These are phyloP conservation scores for Phalloptychus januarius DNA, from an alignment of 2,797 vertebrate genomes.

Conservation along the genomic window DNA sequence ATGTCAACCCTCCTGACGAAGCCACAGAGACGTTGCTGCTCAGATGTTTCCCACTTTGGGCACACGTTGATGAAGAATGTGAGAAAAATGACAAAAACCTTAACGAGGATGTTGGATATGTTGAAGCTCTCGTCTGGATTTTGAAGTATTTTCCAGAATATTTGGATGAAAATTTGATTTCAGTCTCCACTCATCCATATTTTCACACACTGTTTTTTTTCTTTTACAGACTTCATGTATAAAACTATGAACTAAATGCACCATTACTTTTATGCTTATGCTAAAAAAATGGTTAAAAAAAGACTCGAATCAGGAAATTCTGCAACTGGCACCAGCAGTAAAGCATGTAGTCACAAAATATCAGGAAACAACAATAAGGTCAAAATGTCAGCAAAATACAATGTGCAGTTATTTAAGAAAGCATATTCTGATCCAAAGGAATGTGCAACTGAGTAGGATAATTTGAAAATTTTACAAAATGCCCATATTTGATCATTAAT, in stretches of 20 bases:
- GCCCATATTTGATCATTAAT: too few relatives aligned
- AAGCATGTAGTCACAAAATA: neutral
- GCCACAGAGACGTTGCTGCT: conserved; percentile 24
- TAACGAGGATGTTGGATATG: neutral
- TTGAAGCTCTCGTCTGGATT: neutral
- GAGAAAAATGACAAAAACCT: neutral
- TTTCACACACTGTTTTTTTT: too few relatives aligned
- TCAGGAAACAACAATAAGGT: neutral
- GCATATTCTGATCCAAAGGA: too few relatives aligned
- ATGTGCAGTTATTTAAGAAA: too few relatives aligned
- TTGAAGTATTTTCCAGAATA: neutral
- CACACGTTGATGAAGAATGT: neutral
- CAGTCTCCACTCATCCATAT: neutral
- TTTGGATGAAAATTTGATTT: neutral
- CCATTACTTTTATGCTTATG: neutral
- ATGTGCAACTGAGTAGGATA: too few relatives aligned
- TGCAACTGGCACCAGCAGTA: too few relatives aligned
- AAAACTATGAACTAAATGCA: too few relatives aligned
- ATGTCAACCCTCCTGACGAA: conserved; percentile 42
- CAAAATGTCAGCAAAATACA: too few relatives aligned
- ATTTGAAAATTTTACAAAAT: too few relatives aligned
- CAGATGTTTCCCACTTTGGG: conserved; percentile 6
- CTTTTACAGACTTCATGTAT: too few relatives aligned
- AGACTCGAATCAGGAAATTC: too few relatives aligned
- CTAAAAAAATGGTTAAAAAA: neutral